Evolutionary conservation across 2,888 invertebrate species (phyloP).

Genomic region (Dromius quadrimaculatus): DNA sequence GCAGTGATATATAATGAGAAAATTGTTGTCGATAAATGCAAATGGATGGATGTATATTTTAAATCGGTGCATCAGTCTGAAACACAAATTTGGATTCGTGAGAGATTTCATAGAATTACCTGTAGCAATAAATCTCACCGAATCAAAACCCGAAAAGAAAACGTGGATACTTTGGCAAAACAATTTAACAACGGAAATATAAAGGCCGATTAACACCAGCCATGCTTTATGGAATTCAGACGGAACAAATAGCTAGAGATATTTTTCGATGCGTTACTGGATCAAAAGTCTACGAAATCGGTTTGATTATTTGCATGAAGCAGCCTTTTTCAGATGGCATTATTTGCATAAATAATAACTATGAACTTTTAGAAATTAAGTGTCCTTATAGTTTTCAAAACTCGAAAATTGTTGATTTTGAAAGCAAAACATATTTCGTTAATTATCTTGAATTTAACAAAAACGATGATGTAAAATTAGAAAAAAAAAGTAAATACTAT

Average conservation of each 20-base stretch:
- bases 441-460: background rate
- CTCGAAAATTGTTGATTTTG: background rate
- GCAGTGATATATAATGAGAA: background rate
- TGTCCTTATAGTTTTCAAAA: background rate
- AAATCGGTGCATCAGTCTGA: background rate
- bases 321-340: background rate
- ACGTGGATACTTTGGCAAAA: background rate
- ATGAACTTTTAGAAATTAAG: slow-evolving; percentile 6
- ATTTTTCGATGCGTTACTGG: background rate
- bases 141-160: slow-evolving; percentile 3
- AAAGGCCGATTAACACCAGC: background rate
- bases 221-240: background rate
- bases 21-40: background rate
- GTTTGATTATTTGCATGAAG: background rate
- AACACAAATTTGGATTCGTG: background rate
- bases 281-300: background rate
- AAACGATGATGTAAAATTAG: background rate
- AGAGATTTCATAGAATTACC: background rate
- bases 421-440: background rate
- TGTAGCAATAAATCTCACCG: background rate
- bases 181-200: background rate
- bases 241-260: background rate
- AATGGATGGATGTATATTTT: background rate
- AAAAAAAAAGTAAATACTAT: background rate
- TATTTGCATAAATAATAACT: background rate